A percentile compares a stretch with the other conserved stretches of the same genome.
Evolutionary conservation across 2,888 invertebrate genomes (phyloP).

Genomic region (Hydropsyche betteni): DNA sequence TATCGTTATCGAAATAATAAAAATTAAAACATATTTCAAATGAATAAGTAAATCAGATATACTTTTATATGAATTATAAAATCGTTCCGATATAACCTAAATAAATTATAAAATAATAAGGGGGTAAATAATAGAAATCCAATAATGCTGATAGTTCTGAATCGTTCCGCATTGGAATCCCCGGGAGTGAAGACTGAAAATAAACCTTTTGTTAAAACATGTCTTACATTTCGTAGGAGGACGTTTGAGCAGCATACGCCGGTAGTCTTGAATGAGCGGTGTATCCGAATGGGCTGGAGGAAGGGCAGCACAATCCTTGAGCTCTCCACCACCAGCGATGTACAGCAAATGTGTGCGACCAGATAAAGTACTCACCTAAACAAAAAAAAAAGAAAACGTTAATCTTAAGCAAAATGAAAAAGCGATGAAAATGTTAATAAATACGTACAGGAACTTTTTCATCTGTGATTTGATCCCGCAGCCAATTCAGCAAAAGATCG

Average conservation of each 20-base stretch:
- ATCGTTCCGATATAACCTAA: too few relatives aligned
- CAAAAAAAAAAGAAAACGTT: too few relatives aligned
- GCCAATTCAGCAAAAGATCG: conserved; percentile 72
- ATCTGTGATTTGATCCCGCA: conserved; percentile 58
- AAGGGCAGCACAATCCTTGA: conserved; percentile 82
- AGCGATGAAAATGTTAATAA: neutral
- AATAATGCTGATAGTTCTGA: too few relatives aligned
- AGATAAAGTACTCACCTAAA: conserved; percentile 60
- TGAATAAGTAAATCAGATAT: too few relatives aligned
- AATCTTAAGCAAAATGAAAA: too few relatives aligned
- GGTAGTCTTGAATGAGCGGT: conserved; percentile 81
- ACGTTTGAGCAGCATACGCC: conserved; percentile 61
- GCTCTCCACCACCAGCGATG: conserved; percentile 76
- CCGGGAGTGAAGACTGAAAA: neutral
- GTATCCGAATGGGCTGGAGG: conserved; percentile 73
- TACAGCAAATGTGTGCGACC: conserved; percentile 80
- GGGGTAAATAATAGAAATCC: too few relatives aligned
- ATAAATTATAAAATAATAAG: too few relatives aligned
- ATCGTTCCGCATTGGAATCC: neutral
- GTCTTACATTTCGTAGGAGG: conserved; percentile 47
- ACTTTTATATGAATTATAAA: too few relatives aligned
- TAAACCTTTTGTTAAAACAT: neutral
- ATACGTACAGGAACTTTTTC: conserved; percentile 56
- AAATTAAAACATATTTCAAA: too few relatives aligned
- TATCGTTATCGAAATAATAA: too few relatives aligned